Percentiles rank a stretch among this genome's conserved stretches.
These are phyloP conservation scores for Danio aesculapii DNA, from an alignment of 2,797 vertebrate species.

Conservation along the genomic window DNA sequence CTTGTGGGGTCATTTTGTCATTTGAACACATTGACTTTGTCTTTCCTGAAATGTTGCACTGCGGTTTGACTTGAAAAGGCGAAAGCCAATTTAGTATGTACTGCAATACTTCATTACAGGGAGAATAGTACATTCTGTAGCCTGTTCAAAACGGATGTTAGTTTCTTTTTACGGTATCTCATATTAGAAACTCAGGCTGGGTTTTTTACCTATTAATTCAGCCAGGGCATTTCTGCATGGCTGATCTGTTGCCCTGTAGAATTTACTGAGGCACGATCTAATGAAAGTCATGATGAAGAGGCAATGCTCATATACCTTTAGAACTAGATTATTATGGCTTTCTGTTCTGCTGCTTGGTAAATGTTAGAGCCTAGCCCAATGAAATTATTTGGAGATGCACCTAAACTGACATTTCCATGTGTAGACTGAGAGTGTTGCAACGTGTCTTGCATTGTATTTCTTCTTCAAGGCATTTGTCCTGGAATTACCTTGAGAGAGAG, in stretches of 20 bases:
- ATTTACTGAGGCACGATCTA: constrained; percentile 26
- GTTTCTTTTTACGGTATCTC: constrained; percentile 12
- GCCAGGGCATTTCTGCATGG: constrained; percentile 14
- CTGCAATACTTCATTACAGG: constrained; percentile 15
- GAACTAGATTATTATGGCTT: constrained; percentile 21
- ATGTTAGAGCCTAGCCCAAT: constrained; percentile 1
- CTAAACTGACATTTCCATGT: constrained; percentile 6
- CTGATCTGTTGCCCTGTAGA: constrained; percentile 27
- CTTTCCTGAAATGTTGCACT: constrained; percentile 50
- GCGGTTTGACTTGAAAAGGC: constrained; percentile 29
- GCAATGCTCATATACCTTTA: constrained; percentile 16
- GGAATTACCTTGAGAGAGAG: neutral
- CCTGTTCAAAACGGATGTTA: neutral
- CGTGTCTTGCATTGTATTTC: neutral
- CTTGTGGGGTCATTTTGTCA: constrained; percentile 39
- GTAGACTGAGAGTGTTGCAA: neutral
- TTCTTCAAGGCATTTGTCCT: neutral
- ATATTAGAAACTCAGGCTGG: constrained; percentile 14
- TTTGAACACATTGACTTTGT: constrained; percentile 46
- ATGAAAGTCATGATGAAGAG: constrained; percentile 26
- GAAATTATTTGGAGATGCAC: constrained; percentile 5
- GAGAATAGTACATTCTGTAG: neutral
- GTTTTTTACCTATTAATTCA: constrained; percentile 34
- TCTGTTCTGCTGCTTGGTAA: constrained; percentile 1
- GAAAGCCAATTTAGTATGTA: constrained; percentile 16